Evolutionary conservation across 2,888 invertebrate genomes (phyloP).

Genomic region (Empis stercorea): DNA sequence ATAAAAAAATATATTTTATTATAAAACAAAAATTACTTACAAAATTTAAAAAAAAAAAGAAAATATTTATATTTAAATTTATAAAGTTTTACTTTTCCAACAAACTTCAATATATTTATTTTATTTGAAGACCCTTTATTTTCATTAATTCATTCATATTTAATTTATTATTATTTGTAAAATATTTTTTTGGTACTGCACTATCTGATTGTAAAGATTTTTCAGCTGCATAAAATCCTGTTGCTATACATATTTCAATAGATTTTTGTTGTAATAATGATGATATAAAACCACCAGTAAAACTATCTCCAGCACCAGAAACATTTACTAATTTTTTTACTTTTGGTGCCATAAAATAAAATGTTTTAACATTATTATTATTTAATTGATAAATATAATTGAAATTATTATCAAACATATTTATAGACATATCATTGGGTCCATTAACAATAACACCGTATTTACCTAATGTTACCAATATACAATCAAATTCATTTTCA

Average conservation of each 20-base stretch:
- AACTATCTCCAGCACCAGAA: slow-evolving; percentile 75
- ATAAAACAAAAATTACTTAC: no score
- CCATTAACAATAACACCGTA: slow-evolving; percentile 43
- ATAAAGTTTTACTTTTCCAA: no score
- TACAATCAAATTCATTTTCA: slow-evolving; percentile 39
- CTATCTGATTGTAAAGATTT: slow-evolving; percentile 43
- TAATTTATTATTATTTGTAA: slow-evolving; percentile 8
- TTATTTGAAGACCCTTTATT: no score
- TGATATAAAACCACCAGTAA: slow-evolving; percentile 54
- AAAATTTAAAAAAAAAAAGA: no score
- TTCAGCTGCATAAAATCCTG: slow-evolving; percentile 50
- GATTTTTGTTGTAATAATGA: slow-evolving; percentile 43
- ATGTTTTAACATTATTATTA: neutral
- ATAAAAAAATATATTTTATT: no score
- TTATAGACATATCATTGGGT: slow-evolving; percentile 11
- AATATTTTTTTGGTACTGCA: slow-evolving; percentile 44
- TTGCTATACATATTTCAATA: slow-evolving; percentile 45
- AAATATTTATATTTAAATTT: no score
- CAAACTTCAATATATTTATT: no score
- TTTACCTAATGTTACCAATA: slow-evolving; percentile 50
- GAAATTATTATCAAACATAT: slow-evolving; percentile 11
- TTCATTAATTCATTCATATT: no score
- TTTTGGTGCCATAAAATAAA: slow-evolving; percentile 35
- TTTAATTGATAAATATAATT: slow-evolving; percentile 2
- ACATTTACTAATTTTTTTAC: slow-evolving; percentile 48